These are phyloP conservation scores for Coturnix japonica DNA, from an alignment of 2,113 vertebrate genomes.

Conservation along the genomic window DNA sequence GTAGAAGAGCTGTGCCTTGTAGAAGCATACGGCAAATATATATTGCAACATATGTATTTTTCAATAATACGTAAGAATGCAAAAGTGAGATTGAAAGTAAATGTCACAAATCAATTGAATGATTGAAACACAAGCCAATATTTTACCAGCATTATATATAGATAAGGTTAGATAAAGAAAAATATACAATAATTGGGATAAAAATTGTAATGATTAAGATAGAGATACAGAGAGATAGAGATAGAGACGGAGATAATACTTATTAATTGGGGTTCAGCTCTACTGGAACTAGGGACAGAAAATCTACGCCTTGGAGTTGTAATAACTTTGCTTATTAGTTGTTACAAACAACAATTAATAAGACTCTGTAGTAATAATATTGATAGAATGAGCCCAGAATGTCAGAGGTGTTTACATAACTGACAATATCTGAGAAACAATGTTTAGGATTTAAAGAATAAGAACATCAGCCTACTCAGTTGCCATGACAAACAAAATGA, in stretches of 20 bases:
- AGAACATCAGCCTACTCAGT: not conserved
- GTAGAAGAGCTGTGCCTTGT: not conserved
- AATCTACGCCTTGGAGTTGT: not conserved
- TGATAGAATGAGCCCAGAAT: not conserved
- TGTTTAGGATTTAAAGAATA: not conserved
- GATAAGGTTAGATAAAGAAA: not conserved
- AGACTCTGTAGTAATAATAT: not conserved
- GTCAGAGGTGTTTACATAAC: not conserved
- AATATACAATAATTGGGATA: not conserved
- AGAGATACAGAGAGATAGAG: not conserved
- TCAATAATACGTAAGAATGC: not conserved
- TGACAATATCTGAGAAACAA: not conserved
- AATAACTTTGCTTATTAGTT: not conserved
- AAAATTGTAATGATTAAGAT: not conserved
- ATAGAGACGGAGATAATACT: not conserved
- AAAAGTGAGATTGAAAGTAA: not conserved
- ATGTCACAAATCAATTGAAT: not conserved
- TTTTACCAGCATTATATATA: not conserved
- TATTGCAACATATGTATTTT: not conserved
- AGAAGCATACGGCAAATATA: not conserved
- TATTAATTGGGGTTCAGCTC: not conserved
- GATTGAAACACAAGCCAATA: not conserved
- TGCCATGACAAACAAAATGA: constrained; percentile 13
- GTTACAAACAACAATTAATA: not conserved
- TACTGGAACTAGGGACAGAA: not conserved